Evolutionary conservation across 2,797 vertebrate genomes (phyloP).

Genomic region (Brachymystax lenok): DNA sequence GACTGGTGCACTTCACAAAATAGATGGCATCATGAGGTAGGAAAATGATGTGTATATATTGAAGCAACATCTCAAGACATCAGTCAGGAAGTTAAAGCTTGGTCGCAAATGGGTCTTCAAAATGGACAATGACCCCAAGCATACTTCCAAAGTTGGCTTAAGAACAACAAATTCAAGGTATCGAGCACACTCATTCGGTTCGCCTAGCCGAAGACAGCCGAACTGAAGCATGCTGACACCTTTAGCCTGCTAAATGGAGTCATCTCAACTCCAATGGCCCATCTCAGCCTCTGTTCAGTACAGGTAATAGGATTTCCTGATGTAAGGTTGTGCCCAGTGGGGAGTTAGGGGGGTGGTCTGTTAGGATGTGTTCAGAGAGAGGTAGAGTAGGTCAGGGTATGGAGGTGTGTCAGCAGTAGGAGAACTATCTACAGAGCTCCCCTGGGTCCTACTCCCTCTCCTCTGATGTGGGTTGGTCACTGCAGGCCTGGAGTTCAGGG

Average conservation of each 20-base stretch:
- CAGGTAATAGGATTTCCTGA: not conserved
- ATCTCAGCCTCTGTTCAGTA: not conserved
- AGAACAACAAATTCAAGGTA: too few relatives aligned
- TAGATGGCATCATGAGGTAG: too few relatives aligned
- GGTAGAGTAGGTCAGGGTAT: not conserved
- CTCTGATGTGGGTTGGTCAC: not conserved
- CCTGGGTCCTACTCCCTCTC: not conserved
- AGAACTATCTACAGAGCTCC: not conserved
- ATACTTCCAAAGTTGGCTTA: too few relatives aligned
- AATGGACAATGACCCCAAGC: too few relatives aligned
- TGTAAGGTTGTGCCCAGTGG: conserved; percentile 51
- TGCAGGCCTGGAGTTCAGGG: conserved; percentile 2
- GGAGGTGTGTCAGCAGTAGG: not conserved
- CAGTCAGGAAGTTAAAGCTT: too few relatives aligned
- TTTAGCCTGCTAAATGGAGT: not conserved
- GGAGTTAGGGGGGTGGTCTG: conserved; percentile 49
- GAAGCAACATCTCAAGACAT: too few relatives aligned
- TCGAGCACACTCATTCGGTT: too few relatives aligned
- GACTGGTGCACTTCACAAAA: too few relatives aligned
- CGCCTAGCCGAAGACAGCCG: too few relatives aligned
- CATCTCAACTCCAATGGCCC: not conserved
- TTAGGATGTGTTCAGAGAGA: conserved; percentile 12
- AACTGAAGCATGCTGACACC: too few relatives aligned
- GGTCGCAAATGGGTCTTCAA: too few relatives aligned
- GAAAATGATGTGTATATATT: too few relatives aligned